Base-by-base conservation (phyloP, 2,797 vertebrate genomes). In the Cyclopterus lumpus region DNA sequence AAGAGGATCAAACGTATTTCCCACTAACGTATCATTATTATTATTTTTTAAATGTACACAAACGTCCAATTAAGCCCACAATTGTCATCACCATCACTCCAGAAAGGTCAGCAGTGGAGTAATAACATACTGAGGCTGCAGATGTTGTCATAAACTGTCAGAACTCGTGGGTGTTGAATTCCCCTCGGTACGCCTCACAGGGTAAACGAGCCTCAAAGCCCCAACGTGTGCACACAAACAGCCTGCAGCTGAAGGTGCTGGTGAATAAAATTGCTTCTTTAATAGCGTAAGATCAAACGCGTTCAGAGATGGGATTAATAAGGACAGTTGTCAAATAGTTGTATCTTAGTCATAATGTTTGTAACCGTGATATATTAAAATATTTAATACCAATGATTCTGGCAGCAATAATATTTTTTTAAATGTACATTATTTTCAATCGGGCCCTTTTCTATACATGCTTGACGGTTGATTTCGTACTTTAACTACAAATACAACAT, bases 171-270 rank as follows among this genome's bases (percentile, higher is more conserved):
- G 82, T 65, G 61, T 73, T 68, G 34, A 74, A 73, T 76, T 78
- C 80, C 79, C 83, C 72, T 78, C 53, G n/a, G 75, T 77, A 22
- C 80, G 51, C 73, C 75, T 81, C 44, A 63, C 69, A 75, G 77
- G 62, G 80, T 88, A 82, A 88, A 90, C 81, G 80, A 80, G 76
- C 82, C 75, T 86, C 81, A 80, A 75, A 84, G 68, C 79, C 22
- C 12, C 59, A 44, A 85, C 55, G 3, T 54, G 48, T 15, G 3
- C 63, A 40, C 67, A 32, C 68, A 49, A 61, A 81, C 87, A 80
- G 85, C 78, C 83, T 8, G 48, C 32, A 81, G 85, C 77, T 36
- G 75, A 73, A 79, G 61, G 66, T n/a, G 36, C 42, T 32, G 22
- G 44, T 58, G 63, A 60, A 40, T 38, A 26, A 62, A 64, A 61